phyloP scores from a whole-genome alignment of 2,113 vertebrate species.

The Diphyllodes magnificus region DNA sequence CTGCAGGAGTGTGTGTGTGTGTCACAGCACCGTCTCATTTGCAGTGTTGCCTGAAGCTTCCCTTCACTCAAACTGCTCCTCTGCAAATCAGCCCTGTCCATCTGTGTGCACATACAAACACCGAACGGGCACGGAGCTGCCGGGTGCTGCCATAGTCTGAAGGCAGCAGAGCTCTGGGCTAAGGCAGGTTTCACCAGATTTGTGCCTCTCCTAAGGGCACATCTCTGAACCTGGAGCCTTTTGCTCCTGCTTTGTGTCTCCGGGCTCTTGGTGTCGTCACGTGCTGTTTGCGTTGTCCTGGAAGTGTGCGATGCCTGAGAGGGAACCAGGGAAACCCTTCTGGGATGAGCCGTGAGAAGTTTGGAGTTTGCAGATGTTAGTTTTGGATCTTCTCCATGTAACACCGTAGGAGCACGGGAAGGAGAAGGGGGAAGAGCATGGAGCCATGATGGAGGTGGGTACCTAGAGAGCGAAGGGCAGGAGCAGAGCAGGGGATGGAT shows the following conservation, averaged over 20 bases:
- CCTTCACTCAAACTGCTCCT: background rate
- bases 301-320: background rate
- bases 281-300: background rate
- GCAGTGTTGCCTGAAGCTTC: slow-evolving; percentile 14
- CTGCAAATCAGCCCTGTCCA: background rate
- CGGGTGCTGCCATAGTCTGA: background rate
- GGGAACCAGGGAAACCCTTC: background rate
- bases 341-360: background rate
- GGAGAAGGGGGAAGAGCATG: background rate
- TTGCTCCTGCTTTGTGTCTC: background rate
- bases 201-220: background rate
- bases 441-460: background rate
- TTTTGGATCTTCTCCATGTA: background rate
- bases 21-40: background rate
- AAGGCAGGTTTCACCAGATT: background rate
- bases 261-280: rapidly evolving
- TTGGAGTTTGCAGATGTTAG: background rate
- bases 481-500: background rate
- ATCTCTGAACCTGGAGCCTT: background rate
- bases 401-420: background rate
- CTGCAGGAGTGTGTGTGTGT: background rate
- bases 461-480: background rate
- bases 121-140: background rate
- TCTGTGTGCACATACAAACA: background rate
- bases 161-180: background rate